These are phyloP conservation scores for Lepidurus couesii DNA, from an alignment of 1,140 invertebrate species.

Conservation along the genomic window DNA sequence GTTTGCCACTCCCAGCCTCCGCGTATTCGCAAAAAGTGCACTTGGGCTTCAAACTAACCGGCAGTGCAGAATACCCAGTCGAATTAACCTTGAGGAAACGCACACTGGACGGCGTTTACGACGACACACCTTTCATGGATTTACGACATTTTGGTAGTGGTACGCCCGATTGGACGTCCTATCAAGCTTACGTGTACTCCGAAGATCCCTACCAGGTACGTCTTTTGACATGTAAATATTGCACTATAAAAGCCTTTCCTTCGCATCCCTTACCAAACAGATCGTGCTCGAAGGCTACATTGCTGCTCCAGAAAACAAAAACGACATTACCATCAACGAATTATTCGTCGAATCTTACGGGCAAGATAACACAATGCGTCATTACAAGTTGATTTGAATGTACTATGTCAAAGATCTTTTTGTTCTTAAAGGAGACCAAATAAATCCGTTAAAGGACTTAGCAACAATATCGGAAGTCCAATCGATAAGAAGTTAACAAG, in stretches of 20 bases:
- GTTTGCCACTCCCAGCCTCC: not conserved
- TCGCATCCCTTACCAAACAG: not conserved
- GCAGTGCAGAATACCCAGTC: not conserved
- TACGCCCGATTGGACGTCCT: not conserved
- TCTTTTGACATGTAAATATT: not conserved
- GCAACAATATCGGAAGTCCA: no score
- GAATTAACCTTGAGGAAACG: not conserved
- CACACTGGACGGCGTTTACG: not conserved
- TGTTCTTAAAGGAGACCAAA: no score
- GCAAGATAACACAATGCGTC: not conserved
- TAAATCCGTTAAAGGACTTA: no score
- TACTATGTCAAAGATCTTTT: no score
- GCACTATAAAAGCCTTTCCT: not conserved
- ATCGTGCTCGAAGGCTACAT: constrained; percentile 10
- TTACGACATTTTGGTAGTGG: constrained; percentile 14
- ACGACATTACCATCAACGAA: not conserved
- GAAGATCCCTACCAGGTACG: not conserved
- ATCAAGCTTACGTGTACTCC: not conserved
- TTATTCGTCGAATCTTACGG: not conserved
- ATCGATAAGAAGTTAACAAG: no score
- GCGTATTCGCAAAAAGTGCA: not conserved
- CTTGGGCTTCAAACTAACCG: not conserved
- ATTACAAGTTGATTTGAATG: not conserved
- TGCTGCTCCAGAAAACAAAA: not conserved
- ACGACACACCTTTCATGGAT: not conserved